These are phyloP conservation scores for Volucella bombylans DNA, from an alignment of 2,888 invertebrate genomes.

Conservation along the genomic window DNA sequence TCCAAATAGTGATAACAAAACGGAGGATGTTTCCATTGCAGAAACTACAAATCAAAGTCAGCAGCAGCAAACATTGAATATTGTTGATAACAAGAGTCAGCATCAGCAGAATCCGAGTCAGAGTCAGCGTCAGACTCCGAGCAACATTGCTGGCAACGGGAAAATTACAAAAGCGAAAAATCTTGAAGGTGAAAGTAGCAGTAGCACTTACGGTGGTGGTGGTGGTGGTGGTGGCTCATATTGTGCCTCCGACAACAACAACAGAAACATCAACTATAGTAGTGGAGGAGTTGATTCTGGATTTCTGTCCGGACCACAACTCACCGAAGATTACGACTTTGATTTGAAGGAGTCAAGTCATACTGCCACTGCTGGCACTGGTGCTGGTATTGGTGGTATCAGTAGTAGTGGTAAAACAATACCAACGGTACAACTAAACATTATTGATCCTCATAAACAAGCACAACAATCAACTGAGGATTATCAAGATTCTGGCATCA, in stretches of 20 bases:
- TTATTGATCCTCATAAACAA: slow-evolving; percentile 16
- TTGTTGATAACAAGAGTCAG: slow-evolving; percentile 60
- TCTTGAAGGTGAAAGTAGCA: slow-evolving; percentile 61
- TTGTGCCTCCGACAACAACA: slow-evolving; percentile 46
- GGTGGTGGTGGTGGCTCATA: slow-evolving; percentile 31
- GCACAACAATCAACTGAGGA: slow-evolving; percentile 44
- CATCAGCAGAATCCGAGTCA: background rate
- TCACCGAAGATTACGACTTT: slow-evolving; percentile 72
- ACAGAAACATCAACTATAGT: slow-evolving; percentile 44
- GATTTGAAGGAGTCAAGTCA: slow-evolving; percentile 69
- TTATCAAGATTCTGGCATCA: slow-evolving; percentile 77
- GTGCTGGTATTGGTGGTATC: slow-evolving; percentile 17
- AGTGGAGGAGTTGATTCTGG: slow-evolving; percentile 81
- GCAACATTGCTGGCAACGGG: slow-evolving; percentile 66
- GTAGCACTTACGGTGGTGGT: slow-evolving; percentile 48
- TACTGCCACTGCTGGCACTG: background rate
- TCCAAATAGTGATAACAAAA: slow-evolving; percentile 63
- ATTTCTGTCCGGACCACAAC: slow-evolving; percentile 83
- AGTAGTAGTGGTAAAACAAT: slow-evolving; percentile 35
- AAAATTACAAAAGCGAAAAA: slow-evolving; percentile 34
- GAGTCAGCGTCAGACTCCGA: slow-evolving; percentile 16
- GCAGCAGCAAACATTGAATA: slow-evolving; percentile 42
- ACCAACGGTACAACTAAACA: slow-evolving; percentile 63
- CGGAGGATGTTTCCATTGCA: slow-evolving; percentile 61
- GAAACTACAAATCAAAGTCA: slow-evolving; percentile 41